Evolutionary conservation across 2,113 vertebrate genomes (phyloP).

Genomic region (Urocolius indicus): DNA sequence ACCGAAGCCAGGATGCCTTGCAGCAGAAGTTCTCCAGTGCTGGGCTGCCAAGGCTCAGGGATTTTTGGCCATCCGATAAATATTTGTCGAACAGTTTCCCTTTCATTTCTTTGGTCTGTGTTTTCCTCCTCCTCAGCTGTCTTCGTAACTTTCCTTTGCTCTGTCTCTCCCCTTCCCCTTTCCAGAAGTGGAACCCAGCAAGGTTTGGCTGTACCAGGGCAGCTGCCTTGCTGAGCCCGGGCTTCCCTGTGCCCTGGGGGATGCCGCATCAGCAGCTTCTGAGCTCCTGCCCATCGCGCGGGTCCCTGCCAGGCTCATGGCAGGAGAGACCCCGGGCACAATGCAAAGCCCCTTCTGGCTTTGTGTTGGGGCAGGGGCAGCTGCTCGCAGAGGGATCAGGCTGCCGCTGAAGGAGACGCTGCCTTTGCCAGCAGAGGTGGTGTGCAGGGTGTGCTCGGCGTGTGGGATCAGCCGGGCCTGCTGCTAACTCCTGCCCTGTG

Average conservation of each 20-base stretch:
- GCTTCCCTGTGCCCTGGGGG: background rate
- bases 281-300: background rate
- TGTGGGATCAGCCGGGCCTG: too few relatives aligned
- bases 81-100: background rate
- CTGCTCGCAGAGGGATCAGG: background rate
- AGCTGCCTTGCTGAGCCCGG: background rate
- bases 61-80: background rate
- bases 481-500: constrained; percentile 7
- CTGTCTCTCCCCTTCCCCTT: background rate
- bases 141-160: constrained; percentile 1
- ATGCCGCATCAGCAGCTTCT: background rate
- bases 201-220: background rate
- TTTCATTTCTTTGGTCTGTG: background rate
- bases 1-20: background rate
- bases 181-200: background rate
- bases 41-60: background rate
- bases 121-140: background rate
- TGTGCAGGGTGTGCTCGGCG: background rate
- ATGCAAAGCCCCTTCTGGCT: background rate
- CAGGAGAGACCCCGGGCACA: background rate
- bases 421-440: background rate
- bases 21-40: background rate
- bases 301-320: background rate
- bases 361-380: background rate
- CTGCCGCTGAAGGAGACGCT: background rate